Evolutionary conservation across 2,888 invertebrate genomes (phyloP).

Genomic region (Exocentrus adspersus): DNA sequence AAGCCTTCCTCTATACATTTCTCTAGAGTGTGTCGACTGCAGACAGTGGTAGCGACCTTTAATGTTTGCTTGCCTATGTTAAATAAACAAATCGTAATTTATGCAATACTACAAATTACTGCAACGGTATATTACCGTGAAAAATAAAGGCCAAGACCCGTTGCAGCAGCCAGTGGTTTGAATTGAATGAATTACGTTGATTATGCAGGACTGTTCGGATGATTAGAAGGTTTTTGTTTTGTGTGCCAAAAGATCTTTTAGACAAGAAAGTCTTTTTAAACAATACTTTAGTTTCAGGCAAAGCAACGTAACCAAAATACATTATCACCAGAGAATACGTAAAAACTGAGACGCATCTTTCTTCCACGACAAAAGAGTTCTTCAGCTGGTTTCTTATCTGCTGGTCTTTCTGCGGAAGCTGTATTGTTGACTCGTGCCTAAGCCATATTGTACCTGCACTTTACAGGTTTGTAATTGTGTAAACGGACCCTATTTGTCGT

Average conservation of each 20-base stretch:
- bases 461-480: conserved; percentile 24
- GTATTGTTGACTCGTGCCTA: conserved; percentile 18
- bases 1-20: too few species aligned
- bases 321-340: too few species aligned
- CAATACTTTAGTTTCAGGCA: too few species aligned
- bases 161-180: conserved; percentile 4
- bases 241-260: too few species aligned
- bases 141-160: background rate
- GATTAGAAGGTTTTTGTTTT: too few species aligned
- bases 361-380: background rate
- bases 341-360: too few species aligned
- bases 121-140: conserved; percentile 18
- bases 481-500: conserved; percentile 31
- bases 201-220: background rate
- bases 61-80: conserved; percentile 31
- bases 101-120: conserved; percentile 13
- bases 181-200: background rate
- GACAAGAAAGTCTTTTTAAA: too few species aligned
- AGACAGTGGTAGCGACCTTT: conserved; percentile 30
- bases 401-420: background rate
- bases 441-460: conserved; percentile 11
- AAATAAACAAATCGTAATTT: conserved; percentile 31
- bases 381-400: background rate
- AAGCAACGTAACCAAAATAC: too few species aligned
- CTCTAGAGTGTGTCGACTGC: conserved; percentile 2